Evolutionary conservation across 2,113 vertebrate species (phyloP).

Genomic region (Nibea albiflora): DNA sequence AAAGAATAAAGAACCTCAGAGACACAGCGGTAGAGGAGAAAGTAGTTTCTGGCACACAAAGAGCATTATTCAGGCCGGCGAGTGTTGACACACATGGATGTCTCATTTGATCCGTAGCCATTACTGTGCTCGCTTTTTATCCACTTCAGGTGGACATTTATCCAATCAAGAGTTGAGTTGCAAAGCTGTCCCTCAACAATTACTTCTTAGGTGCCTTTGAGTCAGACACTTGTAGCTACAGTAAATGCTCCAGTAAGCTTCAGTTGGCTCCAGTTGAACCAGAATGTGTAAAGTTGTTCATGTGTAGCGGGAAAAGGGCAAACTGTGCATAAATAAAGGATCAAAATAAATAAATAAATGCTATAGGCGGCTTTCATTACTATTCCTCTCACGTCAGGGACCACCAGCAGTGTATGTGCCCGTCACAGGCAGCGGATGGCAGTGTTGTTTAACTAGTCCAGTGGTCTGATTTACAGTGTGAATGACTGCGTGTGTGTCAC

Average conservation of each 20-base stretch:
- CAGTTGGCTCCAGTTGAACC: conserved; percentile 9
- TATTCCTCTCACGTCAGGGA: conserved; percentile 17
- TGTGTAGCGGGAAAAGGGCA: conserved; percentile 28
- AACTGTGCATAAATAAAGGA: conserved; percentile 31
- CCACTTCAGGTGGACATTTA: not conserved
- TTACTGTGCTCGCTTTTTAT: not conserved
- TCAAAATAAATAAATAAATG: not conserved
- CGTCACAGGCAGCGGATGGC: conserved; percentile 61
- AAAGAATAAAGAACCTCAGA: not conserved
- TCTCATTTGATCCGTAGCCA: not conserved
- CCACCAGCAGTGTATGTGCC: conserved; percentile 6
- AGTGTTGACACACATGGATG: not conserved
- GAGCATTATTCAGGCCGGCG: not conserved
- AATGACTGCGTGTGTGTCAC: not conserved
- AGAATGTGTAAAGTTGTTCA: conserved; percentile 4
- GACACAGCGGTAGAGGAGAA: not conserved
- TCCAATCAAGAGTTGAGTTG: not conserved
- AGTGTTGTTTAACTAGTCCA: conserved; percentile 48
- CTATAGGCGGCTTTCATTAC: not conserved
- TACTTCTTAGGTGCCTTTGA: not conserved
- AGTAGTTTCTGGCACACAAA: not conserved
- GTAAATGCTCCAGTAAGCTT: not conserved
- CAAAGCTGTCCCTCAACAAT: not conserved
- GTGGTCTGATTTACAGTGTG: not conserved
- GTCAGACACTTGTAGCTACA: not conserved